Evolutionary conservation across 2,888 invertebrate species (phyloP).

Genomic region (Penaeus monodon): DNA sequence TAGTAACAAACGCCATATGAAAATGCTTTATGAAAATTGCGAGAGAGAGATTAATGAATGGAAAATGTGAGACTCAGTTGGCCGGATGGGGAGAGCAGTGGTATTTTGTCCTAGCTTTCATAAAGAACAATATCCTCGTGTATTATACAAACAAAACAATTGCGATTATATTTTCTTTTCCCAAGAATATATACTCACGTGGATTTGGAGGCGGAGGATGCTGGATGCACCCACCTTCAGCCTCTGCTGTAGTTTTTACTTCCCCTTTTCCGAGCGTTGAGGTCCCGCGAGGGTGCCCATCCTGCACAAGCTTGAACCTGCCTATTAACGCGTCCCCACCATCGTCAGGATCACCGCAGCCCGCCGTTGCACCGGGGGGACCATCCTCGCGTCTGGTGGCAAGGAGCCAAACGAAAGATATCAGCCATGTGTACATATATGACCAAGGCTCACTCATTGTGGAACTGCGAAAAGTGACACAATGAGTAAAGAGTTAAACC

Average conservation of each 20-base stretch:
- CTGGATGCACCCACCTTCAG: background rate
- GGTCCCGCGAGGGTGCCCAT: conserved; percentile 15
- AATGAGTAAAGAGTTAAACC: no score
- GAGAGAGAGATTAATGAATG: no score
- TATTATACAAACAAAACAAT: no score
- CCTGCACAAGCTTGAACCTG: background rate
- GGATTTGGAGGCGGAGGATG: background rate
- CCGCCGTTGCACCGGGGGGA: background rate
- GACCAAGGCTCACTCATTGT: no score
- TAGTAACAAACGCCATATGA: no score
- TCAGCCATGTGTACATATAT: no score
- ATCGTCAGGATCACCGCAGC: conserved; percentile 5
- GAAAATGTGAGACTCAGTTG: no score
- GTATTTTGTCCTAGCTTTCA: no score
- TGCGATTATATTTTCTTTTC: background rate
- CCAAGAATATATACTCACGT: conserved; percentile 3
- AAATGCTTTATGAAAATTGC: no score
- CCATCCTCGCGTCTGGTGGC: background rate
- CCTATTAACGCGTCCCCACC: background rate
- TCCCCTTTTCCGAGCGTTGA: conserved; percentile 2
- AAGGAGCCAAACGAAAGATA: background rate
- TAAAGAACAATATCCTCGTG: no score
- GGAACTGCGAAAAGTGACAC: background rate
- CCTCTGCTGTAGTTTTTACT: conserved; percentile 19
- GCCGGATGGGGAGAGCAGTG: no score